Base-by-base conservation (phyloP, 2,888 invertebrate genomes). In the Nemurella pictetii region DNA sequence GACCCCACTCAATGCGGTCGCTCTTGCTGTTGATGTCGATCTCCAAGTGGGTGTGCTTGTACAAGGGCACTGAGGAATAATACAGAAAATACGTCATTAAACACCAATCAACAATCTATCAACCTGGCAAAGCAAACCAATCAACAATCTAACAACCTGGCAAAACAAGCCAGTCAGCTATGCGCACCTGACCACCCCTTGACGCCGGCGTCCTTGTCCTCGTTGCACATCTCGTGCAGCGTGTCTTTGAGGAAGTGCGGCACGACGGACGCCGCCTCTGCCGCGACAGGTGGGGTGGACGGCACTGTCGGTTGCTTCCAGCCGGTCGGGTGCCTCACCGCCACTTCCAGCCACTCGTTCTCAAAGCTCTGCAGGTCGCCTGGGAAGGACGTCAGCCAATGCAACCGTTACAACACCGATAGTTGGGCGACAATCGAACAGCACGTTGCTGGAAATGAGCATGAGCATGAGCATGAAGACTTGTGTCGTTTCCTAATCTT, bases 1-100 rank as follows among this genome's bases (percentile, higher is more conserved):
- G 97, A 0, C 98, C 98, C 98, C 98, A 99, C 91, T 99, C 99
- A 86, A 96, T 95, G 78, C 99, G 93, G 89, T 97, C 97, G 89
- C 96, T 97, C 89, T 96, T 96, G 89, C 94, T 94, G 88, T 93
- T 94, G 20, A 95, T 93, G 89, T 97, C 97, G 75, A 97, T 96
- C 89, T 98, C 97, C 87, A 98, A 90, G 89, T 97, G 96, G 5
- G 96, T 96, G 89, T 95, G 95, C 89, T 96, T 97, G 90, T 96
- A 97, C 75, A 94, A 89, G 0, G 93, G 91, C 87, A 91, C 93
- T 93, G 88, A 75, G 75, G 26, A 75, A 75, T 27, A 1, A 27
- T 9, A 32, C 32, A 32, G 32, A 32, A 73, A 73, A 73, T 73
- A 15, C 15, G 73, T 7, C 20, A 80, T 20, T 80, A 80, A 12